These are phyloP conservation scores for Lypha dubia DNA, from an alignment of 2,888 invertebrate species.

Conservation along the genomic window DNA sequence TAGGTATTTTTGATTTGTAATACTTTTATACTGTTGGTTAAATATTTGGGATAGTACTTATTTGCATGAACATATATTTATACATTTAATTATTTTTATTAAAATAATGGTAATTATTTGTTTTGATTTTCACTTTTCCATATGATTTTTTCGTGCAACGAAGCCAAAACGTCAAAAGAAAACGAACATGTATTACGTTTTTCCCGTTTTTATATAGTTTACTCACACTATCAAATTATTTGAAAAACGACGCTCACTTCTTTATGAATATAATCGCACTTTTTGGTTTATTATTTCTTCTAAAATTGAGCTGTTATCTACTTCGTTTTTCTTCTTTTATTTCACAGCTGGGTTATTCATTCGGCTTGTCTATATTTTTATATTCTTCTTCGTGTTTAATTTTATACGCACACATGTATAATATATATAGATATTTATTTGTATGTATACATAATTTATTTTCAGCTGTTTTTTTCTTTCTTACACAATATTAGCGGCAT, in stretches of 20 bases:
- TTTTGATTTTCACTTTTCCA: constrained; percentile 61
- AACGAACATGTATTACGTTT: constrained; percentile 69
- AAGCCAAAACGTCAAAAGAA: constrained; percentile 52
- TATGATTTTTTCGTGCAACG: constrained; percentile 24
- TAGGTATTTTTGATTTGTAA: background rate
- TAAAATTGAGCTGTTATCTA: constrained; percentile 47
- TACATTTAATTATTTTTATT: constrained; percentile 20
- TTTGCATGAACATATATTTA: background rate
- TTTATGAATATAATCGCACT: constrained; percentile 44
- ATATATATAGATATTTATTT: background rate
- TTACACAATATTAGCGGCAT: constrained; percentile 66
- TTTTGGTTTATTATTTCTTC: constrained; percentile 31
- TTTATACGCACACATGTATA: background rate
- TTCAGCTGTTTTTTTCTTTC: constrained; percentile 65
- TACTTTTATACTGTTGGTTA: background rate
- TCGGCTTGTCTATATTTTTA: constrained; percentile 28
- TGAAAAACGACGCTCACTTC: constrained; percentile 59
- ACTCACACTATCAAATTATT: constrained; percentile 31
- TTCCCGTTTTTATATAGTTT: constrained; percentile 33
- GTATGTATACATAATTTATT: constrained; percentile 54
- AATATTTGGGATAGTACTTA: background rate
- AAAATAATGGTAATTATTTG: constrained; percentile 46
- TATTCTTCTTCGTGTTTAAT: constrained; percentile 14
- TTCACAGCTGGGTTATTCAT: constrained; percentile 71
- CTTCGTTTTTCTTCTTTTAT: constrained; percentile 52